These are phyloP conservation scores for Parus major DNA, from an alignment of 2,113 vertebrate genomes.

Conservation along the genomic window DNA sequence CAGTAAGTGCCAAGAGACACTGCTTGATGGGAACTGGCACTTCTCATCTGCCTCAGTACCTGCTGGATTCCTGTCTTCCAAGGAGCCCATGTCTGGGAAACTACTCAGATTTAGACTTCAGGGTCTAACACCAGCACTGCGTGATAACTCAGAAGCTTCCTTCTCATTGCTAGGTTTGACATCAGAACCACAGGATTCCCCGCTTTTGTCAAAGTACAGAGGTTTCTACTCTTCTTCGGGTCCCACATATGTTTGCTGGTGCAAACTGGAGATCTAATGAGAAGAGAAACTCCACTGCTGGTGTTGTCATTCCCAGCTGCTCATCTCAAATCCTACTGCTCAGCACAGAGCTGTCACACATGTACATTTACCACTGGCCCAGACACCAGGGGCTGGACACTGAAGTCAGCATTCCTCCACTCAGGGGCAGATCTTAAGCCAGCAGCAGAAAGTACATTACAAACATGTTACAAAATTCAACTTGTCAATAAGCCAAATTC, in stretches of 20 bases:
- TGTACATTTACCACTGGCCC: accelerated
- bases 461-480: background rate
- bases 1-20: accelerated
- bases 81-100: background rate
- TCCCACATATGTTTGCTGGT: background rate
- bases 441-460: background rate
- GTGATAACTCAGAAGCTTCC: background rate
- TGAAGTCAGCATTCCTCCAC: background rate
- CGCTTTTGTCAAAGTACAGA: accelerated
- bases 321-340: background rate
- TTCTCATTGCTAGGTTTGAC: background rate
- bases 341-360: accelerated
- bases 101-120: background rate
- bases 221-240: background rate
- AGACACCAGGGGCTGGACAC: background rate
- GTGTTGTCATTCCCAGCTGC: background rate
- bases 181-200: background rate
- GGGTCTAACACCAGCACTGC: accelerated
- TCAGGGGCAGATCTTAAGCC: background rate
- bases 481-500: background rate
- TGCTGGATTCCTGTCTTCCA: background rate
- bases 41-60: background rate
- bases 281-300: background rate
- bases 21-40: background rate
- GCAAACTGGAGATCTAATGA: background rate